Conservation (phyloP, 2,888 invertebrate species). For the Dermolepida albohirtum region DNA sequence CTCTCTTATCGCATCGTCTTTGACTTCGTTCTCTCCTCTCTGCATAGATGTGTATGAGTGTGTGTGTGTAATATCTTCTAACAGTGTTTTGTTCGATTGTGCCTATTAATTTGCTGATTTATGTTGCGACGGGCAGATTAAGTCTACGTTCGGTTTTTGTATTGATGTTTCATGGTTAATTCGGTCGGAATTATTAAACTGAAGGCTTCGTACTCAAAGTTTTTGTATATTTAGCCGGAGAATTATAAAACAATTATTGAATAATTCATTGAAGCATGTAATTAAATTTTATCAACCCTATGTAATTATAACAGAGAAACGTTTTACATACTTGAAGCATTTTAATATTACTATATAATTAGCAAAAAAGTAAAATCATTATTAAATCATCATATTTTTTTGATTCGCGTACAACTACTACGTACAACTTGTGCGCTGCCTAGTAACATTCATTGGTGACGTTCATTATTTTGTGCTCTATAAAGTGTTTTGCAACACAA, state of each 20-base stretch:
- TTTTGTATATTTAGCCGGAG: neutral
- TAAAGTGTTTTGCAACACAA: no score
- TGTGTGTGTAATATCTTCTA: neutral
- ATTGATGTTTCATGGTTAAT: slow-evolving; percentile 1
- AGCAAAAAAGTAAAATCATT: slow-evolving; percentile 8
- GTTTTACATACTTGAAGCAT: neutral
- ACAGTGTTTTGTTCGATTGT: slow-evolving; percentile 4
- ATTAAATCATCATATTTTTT: no score
- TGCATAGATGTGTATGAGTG: no score
- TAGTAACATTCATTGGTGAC: no score
- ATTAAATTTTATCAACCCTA: slow-evolving; percentile 18
- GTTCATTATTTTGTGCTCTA: no score
- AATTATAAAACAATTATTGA: slow-evolving; percentile 32
- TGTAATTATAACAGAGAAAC: no score
- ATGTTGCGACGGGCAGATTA: slow-evolving; percentile 4
- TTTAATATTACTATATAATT: slow-evolving; percentile 4
- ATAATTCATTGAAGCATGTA: slow-evolving; percentile 25
- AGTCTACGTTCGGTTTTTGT: slow-evolving; percentile 9
- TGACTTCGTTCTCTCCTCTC: neutral
- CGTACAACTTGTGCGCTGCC: no score
- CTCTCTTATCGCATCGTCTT: neutral
- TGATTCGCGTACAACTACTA: no score
- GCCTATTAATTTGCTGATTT: slow-evolving; percentile 1
- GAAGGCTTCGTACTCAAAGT: no score
- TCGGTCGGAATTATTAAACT: slow-evolving; percentile 27